These are phyloP conservation scores for Bombus waltoni DNA, from an alignment of 1,140 invertebrate genomes.

Conservation along the genomic window DNA sequence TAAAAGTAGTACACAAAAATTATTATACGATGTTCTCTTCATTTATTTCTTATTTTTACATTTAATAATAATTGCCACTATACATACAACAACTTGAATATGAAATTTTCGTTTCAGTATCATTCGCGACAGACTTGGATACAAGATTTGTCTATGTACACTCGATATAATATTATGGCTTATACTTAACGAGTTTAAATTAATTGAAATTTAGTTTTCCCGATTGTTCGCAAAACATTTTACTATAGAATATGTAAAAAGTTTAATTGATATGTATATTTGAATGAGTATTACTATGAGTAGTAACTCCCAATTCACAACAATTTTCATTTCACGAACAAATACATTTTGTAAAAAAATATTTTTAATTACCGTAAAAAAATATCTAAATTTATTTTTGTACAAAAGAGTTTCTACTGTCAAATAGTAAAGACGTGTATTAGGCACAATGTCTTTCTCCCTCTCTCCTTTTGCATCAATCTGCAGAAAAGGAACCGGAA, in stretches of 20 bases:
- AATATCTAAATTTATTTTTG: neutral
- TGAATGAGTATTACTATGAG: neutral
- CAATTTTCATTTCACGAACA: neutral
- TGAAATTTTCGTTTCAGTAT: slow-evolving; percentile 2
- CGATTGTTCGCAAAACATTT: neutral
- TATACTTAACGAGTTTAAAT: neutral
- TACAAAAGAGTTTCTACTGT: neutral
- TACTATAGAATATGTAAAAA: neutral
- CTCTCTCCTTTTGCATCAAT: slow-evolving; percentile 40
- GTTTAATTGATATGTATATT: neutral
- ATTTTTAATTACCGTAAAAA: neutral
- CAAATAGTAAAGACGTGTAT: neutral
- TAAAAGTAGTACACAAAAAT: neutral
- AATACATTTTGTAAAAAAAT: neutral
- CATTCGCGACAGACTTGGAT: too few relatives aligned
- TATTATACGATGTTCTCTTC: neutral
- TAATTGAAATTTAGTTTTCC: neutral
- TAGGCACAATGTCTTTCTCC: slow-evolving; percentile 1
- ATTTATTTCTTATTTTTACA: neutral
- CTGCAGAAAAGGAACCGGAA: slow-evolving; percentile 32
- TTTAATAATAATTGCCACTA: neutral
- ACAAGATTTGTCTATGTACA: neutral
- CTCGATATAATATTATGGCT: neutral
- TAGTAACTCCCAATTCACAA: neutral
- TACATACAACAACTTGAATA: neutral